Evolutionary conservation across 2,888 invertebrate genomes (phyloP).

Genomic region (Eugnorisma glareosa): DNA sequence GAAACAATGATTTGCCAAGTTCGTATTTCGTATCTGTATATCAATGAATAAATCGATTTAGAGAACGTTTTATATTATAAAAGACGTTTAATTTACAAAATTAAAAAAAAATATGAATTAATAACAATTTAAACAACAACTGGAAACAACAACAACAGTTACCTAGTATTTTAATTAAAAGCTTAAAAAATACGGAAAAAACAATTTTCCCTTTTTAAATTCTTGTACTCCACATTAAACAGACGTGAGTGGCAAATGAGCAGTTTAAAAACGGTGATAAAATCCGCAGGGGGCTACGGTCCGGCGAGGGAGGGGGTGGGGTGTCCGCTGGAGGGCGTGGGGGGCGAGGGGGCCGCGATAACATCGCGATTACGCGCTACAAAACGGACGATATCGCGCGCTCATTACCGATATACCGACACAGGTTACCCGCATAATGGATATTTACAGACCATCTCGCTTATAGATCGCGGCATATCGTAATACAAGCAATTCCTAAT

Average conservation of each 20-base stretch:
- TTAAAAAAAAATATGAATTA: no score
- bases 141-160: neutral
- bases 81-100: no score
- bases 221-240: constrained; percentile 37
- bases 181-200: neutral
- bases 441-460: constrained; percentile 73
- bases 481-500: constrained; percentile 24
- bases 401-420: constrained; percentile 83
- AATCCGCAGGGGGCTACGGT: constrained; percentile 77
- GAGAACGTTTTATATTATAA: neutral
- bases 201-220: constrained; percentile 16
- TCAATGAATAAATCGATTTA: neutral
- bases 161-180: neutral
- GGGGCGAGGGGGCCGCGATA: constrained; percentile 59
- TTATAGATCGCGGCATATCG: constrained; percentile 51
- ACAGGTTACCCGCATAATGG: constrained; percentile 81
- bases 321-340: constrained; percentile 46
- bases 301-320: constrained; percentile 70
- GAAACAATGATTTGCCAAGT: neutral
- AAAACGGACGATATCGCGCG: constrained; percentile 86
- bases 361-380: constrained; percentile 88
- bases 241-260: constrained; percentile 68
- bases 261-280: constrained; percentile 67
- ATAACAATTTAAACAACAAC: neutral
- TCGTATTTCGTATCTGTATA: neutral